Conservation (phyloP, 2,888 invertebrate species). For the Aelia acuminata region DNA sequence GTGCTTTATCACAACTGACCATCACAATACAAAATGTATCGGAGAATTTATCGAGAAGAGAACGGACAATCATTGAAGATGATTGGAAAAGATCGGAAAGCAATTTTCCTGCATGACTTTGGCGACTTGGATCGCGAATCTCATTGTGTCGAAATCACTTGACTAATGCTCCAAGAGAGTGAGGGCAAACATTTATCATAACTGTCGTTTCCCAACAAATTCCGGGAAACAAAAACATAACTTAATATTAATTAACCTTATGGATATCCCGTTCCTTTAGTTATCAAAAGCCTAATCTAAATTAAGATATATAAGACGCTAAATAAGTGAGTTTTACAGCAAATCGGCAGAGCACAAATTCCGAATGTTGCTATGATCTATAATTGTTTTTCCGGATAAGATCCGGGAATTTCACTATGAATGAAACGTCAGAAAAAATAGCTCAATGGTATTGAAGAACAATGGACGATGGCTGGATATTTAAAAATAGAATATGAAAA, state of each 20-base stretch:
- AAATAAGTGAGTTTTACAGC: too few species aligned
- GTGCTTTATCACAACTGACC: not conserved
- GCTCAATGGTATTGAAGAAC: too few species aligned
- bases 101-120: slow-evolving; percentile 29
- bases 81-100: slow-evolving; percentile 1
- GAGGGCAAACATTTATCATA: slow-evolving; percentile 19
- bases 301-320: too few species aligned
- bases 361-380: too few species aligned
- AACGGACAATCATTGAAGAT: slow-evolving; percentile 2
- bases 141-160: slow-evolving; percentile 41
- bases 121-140: slow-evolving; percentile 11
- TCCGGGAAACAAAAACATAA: slow-evolving; percentile 30
- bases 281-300: too few species aligned
- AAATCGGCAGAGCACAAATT: too few species aligned
- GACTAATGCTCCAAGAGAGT: not conserved
- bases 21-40: not conserved
- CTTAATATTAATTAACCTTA: not conserved
- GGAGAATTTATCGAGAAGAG: not conserved
- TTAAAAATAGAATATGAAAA: too few species aligned
- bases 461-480: too few species aligned
- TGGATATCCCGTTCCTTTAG: too few species aligned
- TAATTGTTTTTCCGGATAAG: too few species aligned
- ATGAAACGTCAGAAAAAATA: too few species aligned
- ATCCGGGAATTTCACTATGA: too few species aligned
- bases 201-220: not conserved